Evolutionary conservation across 2,797 vertebrate genomes (phyloP).

Genomic region (Mormyrus proboscirostris): DNA sequence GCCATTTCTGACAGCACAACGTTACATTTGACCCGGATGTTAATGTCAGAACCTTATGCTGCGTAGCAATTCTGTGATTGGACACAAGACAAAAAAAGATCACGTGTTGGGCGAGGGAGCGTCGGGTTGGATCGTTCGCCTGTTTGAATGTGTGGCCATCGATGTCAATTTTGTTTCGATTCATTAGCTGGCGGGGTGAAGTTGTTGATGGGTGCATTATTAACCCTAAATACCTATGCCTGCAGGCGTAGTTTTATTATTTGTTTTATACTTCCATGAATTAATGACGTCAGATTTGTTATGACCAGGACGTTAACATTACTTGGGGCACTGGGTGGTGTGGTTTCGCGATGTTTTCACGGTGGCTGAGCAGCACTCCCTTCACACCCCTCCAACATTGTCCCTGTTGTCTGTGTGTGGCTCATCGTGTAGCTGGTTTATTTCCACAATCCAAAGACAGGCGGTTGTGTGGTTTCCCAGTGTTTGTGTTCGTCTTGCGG

Average conservation of each 20-base stretch:
- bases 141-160: background rate
- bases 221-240: background rate
- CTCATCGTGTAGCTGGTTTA: background rate
- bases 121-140: background rate
- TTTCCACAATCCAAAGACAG: background rate
- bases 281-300: background rate
- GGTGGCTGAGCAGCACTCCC: background rate
- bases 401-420: background rate
- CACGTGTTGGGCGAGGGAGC: background rate
- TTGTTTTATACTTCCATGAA: background rate
- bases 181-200: background rate
- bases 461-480: background rate
- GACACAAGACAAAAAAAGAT: background rate
- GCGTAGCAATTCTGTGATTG: background rate
- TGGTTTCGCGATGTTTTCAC: background rate
- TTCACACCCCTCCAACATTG: background rate
- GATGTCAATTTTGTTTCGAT: background rate
- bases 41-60: background rate
- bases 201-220: background rate
- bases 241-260: background rate
- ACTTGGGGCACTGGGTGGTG: background rate
- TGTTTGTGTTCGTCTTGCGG: background rate
- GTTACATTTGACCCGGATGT: slow-evolving; percentile 22
- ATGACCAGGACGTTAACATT: background rate
- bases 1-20: slow-evolving; percentile 52